These are phyloP conservation scores for Cyrtonyx montezumae DNA, from an alignment of 2,113 vertebrate species.

Conservation along the genomic window DNA sequence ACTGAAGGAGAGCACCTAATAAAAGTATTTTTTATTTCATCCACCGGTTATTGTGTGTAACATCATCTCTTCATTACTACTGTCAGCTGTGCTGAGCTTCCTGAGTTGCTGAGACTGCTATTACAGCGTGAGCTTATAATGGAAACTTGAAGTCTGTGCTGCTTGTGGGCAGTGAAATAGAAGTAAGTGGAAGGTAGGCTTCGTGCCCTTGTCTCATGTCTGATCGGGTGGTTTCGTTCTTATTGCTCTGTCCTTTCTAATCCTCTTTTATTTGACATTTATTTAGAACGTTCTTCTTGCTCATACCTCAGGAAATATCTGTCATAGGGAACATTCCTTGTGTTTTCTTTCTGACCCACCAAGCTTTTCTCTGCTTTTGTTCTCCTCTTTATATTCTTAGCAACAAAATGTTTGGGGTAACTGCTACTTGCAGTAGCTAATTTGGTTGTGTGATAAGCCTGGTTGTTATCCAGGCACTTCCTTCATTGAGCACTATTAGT, in stretches of 20 bases:
- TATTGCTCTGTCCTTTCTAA: slow-evolving; percentile 1
- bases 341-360: not conserved
- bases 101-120: not conserved
- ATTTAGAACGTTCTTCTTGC: not conserved
- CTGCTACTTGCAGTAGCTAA: not conserved
- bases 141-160: not conserved
- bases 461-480: not conserved
- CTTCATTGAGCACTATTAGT: not conserved
- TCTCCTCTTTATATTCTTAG: not conserved
- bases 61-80: not conserved
- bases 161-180: not conserved
- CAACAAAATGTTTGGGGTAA: not conserved
- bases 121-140: not conserved
- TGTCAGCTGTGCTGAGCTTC: slow-evolving; percentile 17
- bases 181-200: not conserved
- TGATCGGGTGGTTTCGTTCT: not conserved
- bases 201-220: not conserved
- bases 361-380: not conserved
- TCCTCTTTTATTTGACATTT: not conserved
- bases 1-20: not conserved
- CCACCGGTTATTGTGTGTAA: not conserved
- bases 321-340: slow-evolving; percentile 11
- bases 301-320: slow-evolving; percentile 2
- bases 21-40: not conserved
- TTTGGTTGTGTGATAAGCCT: not conserved